Base-by-base conservation (phyloP, 1,140 invertebrate genomes). In the Polypedilum vanderplanki region DNA sequence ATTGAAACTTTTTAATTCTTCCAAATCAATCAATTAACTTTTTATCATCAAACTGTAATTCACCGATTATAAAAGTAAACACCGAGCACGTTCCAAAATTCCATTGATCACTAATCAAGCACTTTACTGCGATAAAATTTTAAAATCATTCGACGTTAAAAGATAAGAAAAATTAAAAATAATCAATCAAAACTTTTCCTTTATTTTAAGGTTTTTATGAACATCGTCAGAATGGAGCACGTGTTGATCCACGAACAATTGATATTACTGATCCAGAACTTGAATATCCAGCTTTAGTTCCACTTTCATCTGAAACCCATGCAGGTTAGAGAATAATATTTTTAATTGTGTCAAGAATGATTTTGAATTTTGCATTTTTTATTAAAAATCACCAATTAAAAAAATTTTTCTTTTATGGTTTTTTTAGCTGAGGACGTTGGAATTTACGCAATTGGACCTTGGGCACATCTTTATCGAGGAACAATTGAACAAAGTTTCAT, bases 401-500 rank as follows among this genome's bases (percentile, higher is more conserved):
- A n/a, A n/a, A n/a, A n/a, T n/a, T n/a, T n/a, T n/a, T n/a, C n/a
- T n/a, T n/a, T n/a, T n/a, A n/a, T n/a, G n/a, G n/a, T n/a, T 33
- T 3, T 33, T 33, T 33, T 33, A 33, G 24, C 2, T 1, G 90
- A 91, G 74, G 90, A 91, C 79, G 89, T 90, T 0, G 85, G 85
- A 0, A 87, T 90, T 1, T 90, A 85, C 79, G 88, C 89, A 0
- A 80, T 77, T n/a, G 83, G 83, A 40, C 92, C 93, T 5, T 88
- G 88, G 83, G 83, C 90, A 1, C 90, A 93, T 79, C 81, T 94
- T 10, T 87, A 94, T 75, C 86, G 87, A 46, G 90, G 91, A 12
- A 88, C 90, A 10, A 90, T 92, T 79, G 92, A 95, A 78, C 92
- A 94, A 80, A 90, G 87, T 79, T 89, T 91, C 78, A 88, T 94